Evolutionary conservation across 2,113 vertebrate species (phyloP).

Genomic region (Erpornis zantholeuca): DNA sequence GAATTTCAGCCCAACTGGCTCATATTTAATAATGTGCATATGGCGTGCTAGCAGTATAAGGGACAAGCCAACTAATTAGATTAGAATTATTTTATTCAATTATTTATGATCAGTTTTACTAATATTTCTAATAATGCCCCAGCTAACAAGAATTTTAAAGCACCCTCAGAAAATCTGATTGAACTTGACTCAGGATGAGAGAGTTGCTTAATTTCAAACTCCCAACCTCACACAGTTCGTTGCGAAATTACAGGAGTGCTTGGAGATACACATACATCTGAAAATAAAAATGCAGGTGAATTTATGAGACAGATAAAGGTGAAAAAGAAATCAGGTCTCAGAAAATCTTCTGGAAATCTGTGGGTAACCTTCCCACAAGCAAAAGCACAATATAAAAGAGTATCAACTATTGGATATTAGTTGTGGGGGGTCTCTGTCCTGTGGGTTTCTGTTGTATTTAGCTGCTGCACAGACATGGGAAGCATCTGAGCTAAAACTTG

Average conservation of each 20-base stretch:
- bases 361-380: background rate
- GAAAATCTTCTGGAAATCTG: background rate
- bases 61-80: conserved; percentile 48
- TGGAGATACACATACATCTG: background rate
- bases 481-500: conserved; percentile 11
- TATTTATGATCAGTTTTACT: conserved; percentile 8
- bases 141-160: background rate
- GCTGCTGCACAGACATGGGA: background rate
- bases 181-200: background rate
- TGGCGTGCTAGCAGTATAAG: conserved; percentile 6
- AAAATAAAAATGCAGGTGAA: background rate
- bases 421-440: background rate
- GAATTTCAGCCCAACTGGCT: conserved; percentile 53
- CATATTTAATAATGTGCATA: conserved; percentile 50
- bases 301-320: background rate
- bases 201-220: background rate
- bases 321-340: background rate
- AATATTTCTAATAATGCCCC: background rate
- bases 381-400: background rate
- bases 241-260: background rate
- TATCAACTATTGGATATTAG: background rate
- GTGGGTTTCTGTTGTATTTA: background rate
- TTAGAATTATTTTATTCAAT: conserved; percentile 27
- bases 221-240: background rate
- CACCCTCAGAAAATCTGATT: background rate